These are phyloP conservation scores for Lethenteron camtschaticum DNA, from an alignment of 2,113 vertebrate genomes.

Conservation along the genomic window DNA sequence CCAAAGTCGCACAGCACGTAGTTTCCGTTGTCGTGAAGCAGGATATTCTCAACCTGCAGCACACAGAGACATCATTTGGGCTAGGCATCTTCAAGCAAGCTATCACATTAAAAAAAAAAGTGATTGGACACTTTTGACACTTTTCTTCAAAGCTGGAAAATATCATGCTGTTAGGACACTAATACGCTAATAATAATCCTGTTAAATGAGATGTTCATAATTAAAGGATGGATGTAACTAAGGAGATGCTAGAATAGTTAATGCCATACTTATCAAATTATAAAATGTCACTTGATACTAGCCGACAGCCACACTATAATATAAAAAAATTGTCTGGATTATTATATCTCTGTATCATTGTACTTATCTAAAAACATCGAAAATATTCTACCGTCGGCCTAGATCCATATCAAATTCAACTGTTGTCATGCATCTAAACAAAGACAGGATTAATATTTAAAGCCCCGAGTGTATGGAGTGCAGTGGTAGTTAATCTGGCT, in stretches of 20 bases:
- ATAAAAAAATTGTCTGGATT: not conserved
- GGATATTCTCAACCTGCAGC: slow-evolving; percentile 80
- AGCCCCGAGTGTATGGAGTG: no score
- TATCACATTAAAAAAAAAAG: not conserved
- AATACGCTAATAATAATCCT: no score
- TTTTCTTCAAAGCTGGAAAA: not conserved
- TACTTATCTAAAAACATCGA: no score
- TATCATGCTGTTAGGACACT: not conserved
- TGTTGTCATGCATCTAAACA: no score
- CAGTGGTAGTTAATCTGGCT: no score
- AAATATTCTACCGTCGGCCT: no score
- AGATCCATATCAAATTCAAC: no score
- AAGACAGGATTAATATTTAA: no score
- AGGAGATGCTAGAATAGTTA: not conserved
- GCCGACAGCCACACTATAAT: not conserved
- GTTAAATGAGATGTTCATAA: not conserved
- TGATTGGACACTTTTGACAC: not conserved
- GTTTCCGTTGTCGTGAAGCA: slow-evolving; percentile 82
- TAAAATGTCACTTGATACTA: not conserved
- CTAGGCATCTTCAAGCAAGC: no score
- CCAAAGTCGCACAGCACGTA: slow-evolving; percentile 96
- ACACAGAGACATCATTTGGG: not conserved
- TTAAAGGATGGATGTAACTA: not conserved
- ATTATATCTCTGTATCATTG: not conserved
- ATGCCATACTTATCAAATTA: no score